phyloP scores from a whole-genome alignment of 2,113 vertebrate genomes.

The Trogon melanurus region DNA sequence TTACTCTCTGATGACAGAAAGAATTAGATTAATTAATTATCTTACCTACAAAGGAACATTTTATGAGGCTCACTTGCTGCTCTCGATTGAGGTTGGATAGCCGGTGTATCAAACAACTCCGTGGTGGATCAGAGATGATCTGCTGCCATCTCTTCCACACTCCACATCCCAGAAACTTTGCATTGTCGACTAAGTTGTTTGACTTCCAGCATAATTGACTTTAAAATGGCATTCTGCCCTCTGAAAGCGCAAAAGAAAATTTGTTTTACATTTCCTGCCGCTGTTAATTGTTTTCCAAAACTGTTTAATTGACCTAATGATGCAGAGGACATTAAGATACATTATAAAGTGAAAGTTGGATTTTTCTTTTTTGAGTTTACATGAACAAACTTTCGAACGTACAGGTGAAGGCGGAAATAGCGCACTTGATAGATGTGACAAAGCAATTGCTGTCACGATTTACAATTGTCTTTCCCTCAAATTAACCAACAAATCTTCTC shows the following conservation, averaged over 20 bases:
- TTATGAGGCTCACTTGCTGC: background rate
- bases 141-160: background rate
- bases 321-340: background rate
- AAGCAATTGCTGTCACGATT: background rate
- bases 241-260: background rate
- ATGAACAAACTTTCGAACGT: background rate
- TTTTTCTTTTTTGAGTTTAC: background rate
- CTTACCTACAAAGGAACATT: conserved; percentile 50
- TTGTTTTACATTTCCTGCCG: background rate
- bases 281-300: background rate
- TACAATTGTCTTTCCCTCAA: background rate
- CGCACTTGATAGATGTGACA: background rate
- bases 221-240: conserved; percentile 1
- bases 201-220: background rate
- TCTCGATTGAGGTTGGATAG: background rate
- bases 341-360: background rate
- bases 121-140: background rate
- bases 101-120: conserved; percentile 12
- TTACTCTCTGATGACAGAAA: conserved; percentile 42
- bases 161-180: background rate
- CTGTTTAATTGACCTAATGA: background rate
- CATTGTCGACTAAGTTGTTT: background rate
- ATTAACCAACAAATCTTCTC: background rate
- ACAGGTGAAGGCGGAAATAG: background rate
- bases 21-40: conserved; percentile 51